A percentile compares a stretch with the other conserved stretches of the same genome.
phyloP scores from a whole-genome alignment of 2,888 invertebrate species.

The Spodoptera picta region DNA sequence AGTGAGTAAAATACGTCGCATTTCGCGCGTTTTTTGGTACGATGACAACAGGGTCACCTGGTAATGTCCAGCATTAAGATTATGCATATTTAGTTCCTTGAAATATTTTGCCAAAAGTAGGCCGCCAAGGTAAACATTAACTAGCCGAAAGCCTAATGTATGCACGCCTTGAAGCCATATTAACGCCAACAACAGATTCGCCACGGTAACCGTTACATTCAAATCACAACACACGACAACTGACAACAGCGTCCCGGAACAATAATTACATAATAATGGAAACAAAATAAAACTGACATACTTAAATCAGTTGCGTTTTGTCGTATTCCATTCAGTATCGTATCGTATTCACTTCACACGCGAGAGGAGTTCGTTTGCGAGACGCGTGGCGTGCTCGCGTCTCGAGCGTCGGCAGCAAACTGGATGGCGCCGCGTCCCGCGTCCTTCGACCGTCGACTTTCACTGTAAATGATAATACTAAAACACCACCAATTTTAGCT shows the following conservation, averaged over 20 bases:
- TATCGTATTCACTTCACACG: conserved; percentile 56
- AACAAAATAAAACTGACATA: conserved; percentile 76
- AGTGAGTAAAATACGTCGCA: not conserved
- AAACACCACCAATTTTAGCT: conserved; percentile 55
- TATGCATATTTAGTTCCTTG: conserved; percentile 36
- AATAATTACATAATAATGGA: conserved; percentile 60
- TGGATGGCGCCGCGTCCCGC: conserved; percentile 60
- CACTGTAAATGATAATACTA: conserved; percentile 78
- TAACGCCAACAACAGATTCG: conserved; percentile 62
- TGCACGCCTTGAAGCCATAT: conserved; percentile 64
- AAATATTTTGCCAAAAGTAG: conserved; percentile 51
- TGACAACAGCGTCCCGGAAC: conserved; percentile 59
- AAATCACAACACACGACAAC: conserved; percentile 61
- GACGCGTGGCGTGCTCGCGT: conserved; percentile 51
- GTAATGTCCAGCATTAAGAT: conserved; percentile 6
- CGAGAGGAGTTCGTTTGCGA: conserved; percentile 48
- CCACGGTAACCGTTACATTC: conserved; percentile 66
- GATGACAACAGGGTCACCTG: not conserved
- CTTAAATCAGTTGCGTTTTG: conserved; percentile 76
- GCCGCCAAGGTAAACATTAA: conserved; percentile 59
- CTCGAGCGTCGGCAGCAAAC: conserved; percentile 69
- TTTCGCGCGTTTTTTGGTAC: conserved; percentile 1
- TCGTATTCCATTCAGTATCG: conserved; percentile 61
- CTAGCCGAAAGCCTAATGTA: conserved; percentile 64
- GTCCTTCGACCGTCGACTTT: conserved; percentile 86